A percentile compares a stretch with the other conserved stretches of the same genome.
phyloP scores from a whole-genome alignment of 2,888 invertebrate genomes.

The Notodonta dromedarius region DNA sequence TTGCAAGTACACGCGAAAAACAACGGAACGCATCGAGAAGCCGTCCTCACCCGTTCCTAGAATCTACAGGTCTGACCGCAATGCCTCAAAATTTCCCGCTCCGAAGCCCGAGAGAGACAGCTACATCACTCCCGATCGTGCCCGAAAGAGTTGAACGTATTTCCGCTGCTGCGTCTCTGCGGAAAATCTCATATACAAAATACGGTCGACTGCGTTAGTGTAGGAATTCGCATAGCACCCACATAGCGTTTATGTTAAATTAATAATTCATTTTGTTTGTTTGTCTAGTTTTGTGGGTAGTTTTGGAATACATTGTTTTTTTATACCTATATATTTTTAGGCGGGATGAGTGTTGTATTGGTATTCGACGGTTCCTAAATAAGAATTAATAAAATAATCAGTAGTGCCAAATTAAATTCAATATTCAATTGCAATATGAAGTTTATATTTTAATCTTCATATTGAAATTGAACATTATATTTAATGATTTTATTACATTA shows the following conservation, averaged over 20 bases:
- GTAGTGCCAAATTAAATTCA: too few relatives aligned
- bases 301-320: slow-evolving; percentile 19
- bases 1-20: slow-evolving; percentile 34
- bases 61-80: slow-evolving; percentile 78
- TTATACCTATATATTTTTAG: slow-evolving; percentile 1
- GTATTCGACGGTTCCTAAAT: not conserved
- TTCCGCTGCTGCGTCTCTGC: slow-evolving; percentile 41
- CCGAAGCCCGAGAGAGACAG: slow-evolving; percentile 45
- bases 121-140: slow-evolving; percentile 19
- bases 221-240: slow-evolving; percentile 32
- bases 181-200: slow-evolving; percentile 58
- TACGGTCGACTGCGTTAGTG: slow-evolving; percentile 43
- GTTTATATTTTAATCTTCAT: too few relatives aligned
- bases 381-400: not conserved
- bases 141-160: slow-evolving; percentile 44
- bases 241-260: slow-evolving; percentile 38
- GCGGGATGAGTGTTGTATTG: not conserved
- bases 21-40: slow-evolving; percentile 43
- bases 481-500: too few relatives aligned
- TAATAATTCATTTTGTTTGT: slow-evolving; percentile 42
- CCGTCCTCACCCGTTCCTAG: slow-evolving; percentile 65
- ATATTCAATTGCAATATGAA: too few relatives aligned
- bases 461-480: too few relatives aligned
- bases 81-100: slow-evolving; percentile 71
- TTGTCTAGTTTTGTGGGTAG: slow-evolving; percentile 29